Percentiles rank a stretch among this genome's conserved stretches.
phyloP scores from a whole-genome alignment of 2,888 invertebrate species.

The Tenthredo amoena region DNA sequence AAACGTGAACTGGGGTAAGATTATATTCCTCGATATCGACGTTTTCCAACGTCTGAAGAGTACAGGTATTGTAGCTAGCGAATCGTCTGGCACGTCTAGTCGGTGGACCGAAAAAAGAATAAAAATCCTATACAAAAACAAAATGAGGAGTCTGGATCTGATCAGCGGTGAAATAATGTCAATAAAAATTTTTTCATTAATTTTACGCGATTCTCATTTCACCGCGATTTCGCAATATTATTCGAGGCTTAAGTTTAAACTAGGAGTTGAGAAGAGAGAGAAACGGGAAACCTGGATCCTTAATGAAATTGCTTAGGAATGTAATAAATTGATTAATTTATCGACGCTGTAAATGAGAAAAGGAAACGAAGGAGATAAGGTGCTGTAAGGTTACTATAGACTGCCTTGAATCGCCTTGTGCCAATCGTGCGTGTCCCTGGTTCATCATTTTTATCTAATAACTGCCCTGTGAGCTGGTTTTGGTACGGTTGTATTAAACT shows the following conservation, averaged over 20 bases:
- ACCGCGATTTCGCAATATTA: neutral
- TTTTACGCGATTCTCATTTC: neutral
- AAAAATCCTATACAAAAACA: neutral
- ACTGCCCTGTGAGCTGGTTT: neutral
- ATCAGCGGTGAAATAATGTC: neutral
- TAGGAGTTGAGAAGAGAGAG: neutral
- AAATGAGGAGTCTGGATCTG: neutral
- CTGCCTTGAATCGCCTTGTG: constrained; percentile 30
- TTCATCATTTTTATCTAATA: constrained; percentile 41
- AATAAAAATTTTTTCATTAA: neutral
- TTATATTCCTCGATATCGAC: constrained; percentile 21
- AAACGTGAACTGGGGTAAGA: constrained; percentile 19
- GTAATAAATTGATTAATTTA: neutral
- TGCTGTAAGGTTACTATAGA: constrained; percentile 31
- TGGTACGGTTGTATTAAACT: constrained; percentile 18
- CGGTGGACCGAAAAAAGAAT: neutral
- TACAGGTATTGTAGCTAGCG: neutral
- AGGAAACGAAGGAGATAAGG: neutral
- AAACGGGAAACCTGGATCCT: neutral
- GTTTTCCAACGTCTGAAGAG: neutral
- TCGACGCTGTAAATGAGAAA: neutral
- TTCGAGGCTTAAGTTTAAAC: neutral
- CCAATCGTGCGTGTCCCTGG: constrained; percentile 33
- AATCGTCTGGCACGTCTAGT: neutral
- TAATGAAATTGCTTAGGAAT: neutral